Evolutionary conservation across 92 coral and sea anemone species (phyloP).

Genomic region (Actinostola sp.): DNA sequence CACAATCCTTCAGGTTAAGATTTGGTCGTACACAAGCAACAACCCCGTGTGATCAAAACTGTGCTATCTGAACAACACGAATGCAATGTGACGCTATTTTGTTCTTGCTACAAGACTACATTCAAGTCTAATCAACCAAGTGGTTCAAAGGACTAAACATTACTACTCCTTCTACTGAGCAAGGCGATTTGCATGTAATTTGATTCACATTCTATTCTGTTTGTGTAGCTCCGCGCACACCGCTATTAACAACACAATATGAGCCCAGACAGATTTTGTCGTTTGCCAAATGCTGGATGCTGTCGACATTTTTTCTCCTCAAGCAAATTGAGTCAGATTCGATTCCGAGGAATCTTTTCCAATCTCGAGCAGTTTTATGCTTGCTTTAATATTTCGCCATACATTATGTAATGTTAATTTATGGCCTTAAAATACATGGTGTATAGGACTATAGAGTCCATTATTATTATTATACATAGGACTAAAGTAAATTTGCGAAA

Average conservation of each 20-base stretch:
- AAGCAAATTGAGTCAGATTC: background rate
- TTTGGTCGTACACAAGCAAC: no score
- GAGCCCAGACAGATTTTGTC: constrained; percentile 12
- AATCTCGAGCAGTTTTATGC: constrained; percentile 44
- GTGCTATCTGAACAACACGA: no score
- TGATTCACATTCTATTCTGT: background rate
- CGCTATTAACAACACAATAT: background rate
- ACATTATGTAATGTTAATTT: background rate
- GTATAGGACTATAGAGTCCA: background rate
- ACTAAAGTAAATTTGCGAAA: background rate
- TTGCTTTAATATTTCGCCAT: constrained; percentile 13
- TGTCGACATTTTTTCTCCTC: background rate
- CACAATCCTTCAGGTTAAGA: constrained; percentile 55
- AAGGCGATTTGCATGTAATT: constrained; percentile 8
- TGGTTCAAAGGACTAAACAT: background rate
- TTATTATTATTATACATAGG: background rate
- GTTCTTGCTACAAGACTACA: no score
- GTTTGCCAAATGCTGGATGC: background rate
- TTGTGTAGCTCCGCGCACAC: constrained; percentile 8
- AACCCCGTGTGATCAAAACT: no score
- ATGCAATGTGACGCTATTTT: no score
- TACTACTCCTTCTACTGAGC: background rate
- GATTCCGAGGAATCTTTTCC: constrained; percentile 28
- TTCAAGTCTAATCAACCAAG: no score
- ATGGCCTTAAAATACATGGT: constrained; percentile 3